These are phyloP conservation scores for Platygyra sinensis DNA, from an alignment of 64 coral and sea anemone genomes.

Conservation along the genomic window DNA sequence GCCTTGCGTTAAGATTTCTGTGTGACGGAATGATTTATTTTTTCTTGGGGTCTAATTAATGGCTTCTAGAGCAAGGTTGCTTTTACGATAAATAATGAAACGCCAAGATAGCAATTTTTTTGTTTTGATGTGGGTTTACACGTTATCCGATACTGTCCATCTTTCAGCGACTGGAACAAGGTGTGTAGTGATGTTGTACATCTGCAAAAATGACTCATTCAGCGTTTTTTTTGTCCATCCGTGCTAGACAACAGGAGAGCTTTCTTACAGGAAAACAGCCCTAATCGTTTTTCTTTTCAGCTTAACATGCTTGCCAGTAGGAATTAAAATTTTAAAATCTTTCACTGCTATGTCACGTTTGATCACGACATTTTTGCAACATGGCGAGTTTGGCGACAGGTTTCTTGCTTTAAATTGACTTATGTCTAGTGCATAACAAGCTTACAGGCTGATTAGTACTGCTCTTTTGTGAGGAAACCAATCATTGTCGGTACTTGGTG, in stretches of 20 bases:
- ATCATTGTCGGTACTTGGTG: background rate
- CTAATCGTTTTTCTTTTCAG: background rate
- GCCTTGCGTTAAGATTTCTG: background rate
- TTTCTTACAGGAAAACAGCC: background rate
- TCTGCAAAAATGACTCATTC: background rate
- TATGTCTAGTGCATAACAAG: background rate
- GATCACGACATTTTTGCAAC: background rate
- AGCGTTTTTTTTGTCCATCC: background rate
- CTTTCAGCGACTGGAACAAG: background rate
- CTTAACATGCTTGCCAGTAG: background rate
- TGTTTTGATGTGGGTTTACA: slow-evolving; percentile 6
- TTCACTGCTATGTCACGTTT: background rate
- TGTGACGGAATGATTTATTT: background rate
- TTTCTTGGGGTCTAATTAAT: background rate
- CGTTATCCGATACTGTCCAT: background rate
- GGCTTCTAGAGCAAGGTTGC: slow-evolving; percentile 14
- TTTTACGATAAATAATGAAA: slow-evolving; percentile 34
- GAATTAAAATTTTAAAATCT: background rate
- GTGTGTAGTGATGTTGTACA: background rate
- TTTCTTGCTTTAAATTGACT: background rate
- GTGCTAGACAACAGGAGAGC: background rate
- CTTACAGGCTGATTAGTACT: background rate
- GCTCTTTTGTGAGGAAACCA: background rate
- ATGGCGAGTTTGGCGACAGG: background rate
- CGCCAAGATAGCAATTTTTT: background rate